Conservation (phyloP, 1,140 invertebrate species). For the Neodiprion fabricii region DNA sequence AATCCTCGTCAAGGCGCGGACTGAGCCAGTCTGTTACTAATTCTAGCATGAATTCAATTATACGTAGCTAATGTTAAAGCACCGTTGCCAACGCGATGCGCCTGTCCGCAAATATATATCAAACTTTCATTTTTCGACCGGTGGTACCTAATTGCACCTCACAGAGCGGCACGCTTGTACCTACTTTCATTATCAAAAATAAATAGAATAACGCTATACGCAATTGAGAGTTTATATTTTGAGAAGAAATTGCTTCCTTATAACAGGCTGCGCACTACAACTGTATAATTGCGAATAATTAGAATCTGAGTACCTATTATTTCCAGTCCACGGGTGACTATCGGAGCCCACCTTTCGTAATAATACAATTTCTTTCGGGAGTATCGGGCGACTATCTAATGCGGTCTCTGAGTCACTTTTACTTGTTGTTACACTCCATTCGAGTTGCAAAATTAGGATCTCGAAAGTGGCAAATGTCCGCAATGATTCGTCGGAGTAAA, state of each 20-base stretch:
- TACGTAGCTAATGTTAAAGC: slow-evolving; percentile 33
- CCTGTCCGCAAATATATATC: not conserved
- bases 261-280: no score
- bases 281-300: no score
- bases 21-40: no score
- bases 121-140: not conserved
- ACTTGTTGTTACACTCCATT: not conserved
- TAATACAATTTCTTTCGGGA: not conserved
- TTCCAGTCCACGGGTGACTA: not conserved
- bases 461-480: not conserved
- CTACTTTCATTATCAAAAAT: slow-evolving; percentile 1
- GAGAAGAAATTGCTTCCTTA: no score
- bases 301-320: not conserved
- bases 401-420: not conserved
- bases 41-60: slow-evolving; percentile 34
- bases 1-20: no score
- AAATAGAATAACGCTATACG: not conserved
- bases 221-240: no score
- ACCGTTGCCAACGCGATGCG: not conserved
- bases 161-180: no score
- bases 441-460: not conserved
- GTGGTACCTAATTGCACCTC: not conserved
- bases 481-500: not conserved
- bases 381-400: not conserved
- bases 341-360: not conserved